These are phyloP conservation scores for Notarius quadriscutis DNA, from an alignment of 2,113 vertebrate genomes.

Conservation along the genomic window DNA sequence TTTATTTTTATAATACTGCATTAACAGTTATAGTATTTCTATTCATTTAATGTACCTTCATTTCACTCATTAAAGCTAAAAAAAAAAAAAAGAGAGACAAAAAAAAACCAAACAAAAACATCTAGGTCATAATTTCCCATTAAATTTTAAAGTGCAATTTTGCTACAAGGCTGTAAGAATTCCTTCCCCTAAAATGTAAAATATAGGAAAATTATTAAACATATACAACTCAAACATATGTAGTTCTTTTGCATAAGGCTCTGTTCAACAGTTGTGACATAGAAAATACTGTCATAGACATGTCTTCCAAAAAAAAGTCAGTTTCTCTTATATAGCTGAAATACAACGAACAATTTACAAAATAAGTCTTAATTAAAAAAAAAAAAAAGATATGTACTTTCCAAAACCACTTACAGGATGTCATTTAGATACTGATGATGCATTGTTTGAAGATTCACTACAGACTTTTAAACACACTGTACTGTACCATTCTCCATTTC, in stretches of 20 bases:
- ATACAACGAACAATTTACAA: constrained; percentile 10
- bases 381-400: not conserved
- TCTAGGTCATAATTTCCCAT: constrained; percentile 16
- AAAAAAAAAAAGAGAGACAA: not conserved
- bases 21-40: not conserved
- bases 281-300: not conserved
- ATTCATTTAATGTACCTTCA: constrained; percentile 23
- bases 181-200: constrained; percentile 3
- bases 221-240: not conserved
- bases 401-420: constrained; percentile 4
- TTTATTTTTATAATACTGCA: not conserved
- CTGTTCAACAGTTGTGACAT: constrained; percentile 29
- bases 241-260: constrained; percentile 28
- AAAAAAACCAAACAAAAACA: not conserved
- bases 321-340: not conserved
- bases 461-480: constrained; percentile 1
- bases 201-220: constrained; percentile 2
- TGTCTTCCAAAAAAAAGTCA: constrained; percentile 2
- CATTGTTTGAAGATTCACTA: not conserved
- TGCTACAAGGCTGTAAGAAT: constrained; percentile 61
- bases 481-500: not conserved
- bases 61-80: not conserved
- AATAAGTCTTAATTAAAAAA: not conserved
- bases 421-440: not conserved
- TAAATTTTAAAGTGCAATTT: constrained; percentile 74